These are phyloP conservation scores for Meloe dianella DNA, from an alignment of 2,888 invertebrate genomes.

Conservation along the genomic window DNA sequence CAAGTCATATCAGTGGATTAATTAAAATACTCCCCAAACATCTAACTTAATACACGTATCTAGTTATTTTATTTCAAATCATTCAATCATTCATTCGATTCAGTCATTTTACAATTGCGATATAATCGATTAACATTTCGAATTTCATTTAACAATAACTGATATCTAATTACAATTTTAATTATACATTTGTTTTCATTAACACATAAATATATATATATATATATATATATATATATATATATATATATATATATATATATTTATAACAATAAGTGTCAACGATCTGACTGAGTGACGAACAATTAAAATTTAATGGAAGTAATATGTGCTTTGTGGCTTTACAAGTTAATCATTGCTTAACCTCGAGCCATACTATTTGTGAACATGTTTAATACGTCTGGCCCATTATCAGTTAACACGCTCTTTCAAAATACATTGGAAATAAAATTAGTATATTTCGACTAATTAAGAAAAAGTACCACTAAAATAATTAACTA, in stretches of 20 bases:
- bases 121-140: constrained; percentile 4
- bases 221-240: too few relatives aligned
- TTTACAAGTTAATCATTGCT: constrained; percentile 9
- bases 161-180: neutral
- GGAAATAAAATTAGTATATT: neutral
- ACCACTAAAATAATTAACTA: neutral
- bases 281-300: neutral
- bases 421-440: neutral
- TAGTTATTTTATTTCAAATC: constrained; percentile 24
- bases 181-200: neutral
- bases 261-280: neutral
- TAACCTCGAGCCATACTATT: neutral
- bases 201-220: too few relatives aligned
- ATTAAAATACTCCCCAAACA: constrained; percentile 30
- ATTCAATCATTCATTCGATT: neutral
- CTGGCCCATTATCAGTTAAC: constrained; percentile 3
- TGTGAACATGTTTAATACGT: constrained; percentile 1
- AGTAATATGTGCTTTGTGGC: constrained; percentile 6
- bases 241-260: too few relatives aligned
- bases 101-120: neutral
- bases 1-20: constrained; percentile 37
- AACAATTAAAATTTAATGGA: constrained; percentile 12
- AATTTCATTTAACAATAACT: neutral
- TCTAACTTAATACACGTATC: constrained; percentile 23
- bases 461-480: neutral